A percentile compares a stretch with the other conserved stretches of the same genome.
phyloP scores from a whole-genome alignment of 2,113 vertebrate genomes.

The Probosciger aterrimus region DNA sequence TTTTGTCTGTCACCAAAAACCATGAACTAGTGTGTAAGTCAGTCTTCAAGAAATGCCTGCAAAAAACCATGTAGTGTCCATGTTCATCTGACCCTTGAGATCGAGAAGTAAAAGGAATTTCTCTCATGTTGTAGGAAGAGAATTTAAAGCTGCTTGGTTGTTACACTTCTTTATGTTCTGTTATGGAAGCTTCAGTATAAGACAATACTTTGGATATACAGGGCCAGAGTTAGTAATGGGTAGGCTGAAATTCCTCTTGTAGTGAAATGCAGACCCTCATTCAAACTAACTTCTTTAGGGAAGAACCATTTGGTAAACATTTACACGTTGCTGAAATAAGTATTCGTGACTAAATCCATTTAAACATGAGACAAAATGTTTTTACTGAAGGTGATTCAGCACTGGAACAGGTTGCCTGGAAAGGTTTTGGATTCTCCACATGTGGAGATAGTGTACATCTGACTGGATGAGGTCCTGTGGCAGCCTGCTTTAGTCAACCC shows the following conservation, averaged over 20 bases:
- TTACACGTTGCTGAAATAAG: not conserved
- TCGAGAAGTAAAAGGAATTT: not conserved
- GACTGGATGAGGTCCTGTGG: not conserved
- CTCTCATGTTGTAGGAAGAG: not conserved
- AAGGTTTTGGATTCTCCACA: not conserved
- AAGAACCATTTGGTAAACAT: not conserved
- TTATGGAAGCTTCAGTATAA: not conserved
- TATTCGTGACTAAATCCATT: not conserved
- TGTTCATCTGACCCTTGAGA: not conserved
- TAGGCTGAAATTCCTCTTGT: not conserved
- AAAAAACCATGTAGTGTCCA: not conserved
- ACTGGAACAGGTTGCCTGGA: not conserved
- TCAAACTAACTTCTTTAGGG: not conserved
- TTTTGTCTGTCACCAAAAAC: not conserved
- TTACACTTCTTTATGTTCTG: not conserved
- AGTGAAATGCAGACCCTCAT: not conserved
- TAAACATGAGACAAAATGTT: not conserved
- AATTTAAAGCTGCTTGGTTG: not conserved
- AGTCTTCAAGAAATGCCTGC: not conserved
- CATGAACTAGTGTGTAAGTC: not conserved
- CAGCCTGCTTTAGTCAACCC: not conserved
- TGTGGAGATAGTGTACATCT: not conserved
- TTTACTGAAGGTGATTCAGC: not conserved
- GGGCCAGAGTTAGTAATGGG: not conserved
- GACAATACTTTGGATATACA: not conserved